Percentiles rank a stretch among this genome's conserved stretches.
Evolutionary conservation across 2,888 invertebrate species (phyloP).

Genomic region (Orchestes rusci): DNA sequence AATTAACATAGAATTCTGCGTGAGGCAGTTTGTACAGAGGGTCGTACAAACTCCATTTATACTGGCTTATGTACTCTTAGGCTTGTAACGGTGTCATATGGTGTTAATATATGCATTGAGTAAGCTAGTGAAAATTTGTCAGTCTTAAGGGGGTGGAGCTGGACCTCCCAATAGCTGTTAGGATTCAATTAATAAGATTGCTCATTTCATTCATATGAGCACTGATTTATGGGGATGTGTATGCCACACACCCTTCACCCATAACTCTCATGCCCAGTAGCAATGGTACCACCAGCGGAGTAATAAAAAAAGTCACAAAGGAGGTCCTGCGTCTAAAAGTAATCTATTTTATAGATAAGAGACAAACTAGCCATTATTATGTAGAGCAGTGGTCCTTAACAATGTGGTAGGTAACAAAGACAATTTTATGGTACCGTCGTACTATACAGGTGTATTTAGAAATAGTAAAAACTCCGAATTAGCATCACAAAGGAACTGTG

Average conservation of each 20-base stretch:
- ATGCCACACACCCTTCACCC: no score
- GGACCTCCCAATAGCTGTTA: conserved; percentile 12
- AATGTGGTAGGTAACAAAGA: conserved; percentile 25
- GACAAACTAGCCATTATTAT: conserved; percentile 25
- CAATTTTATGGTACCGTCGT: conserved; percentile 15
- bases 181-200: conserved; percentile 15
- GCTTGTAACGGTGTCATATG: conserved; percentile 43
- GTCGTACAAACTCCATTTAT: no score
- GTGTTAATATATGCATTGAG: conserved; percentile 44
- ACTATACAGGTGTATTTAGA: conserved; percentile 23
- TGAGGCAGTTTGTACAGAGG: no score
- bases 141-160: conserved; percentile 29
- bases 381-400: conserved; percentile 24
- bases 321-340: conserved; percentile 16
- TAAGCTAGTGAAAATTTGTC: conserved; percentile 38
- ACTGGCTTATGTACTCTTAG: no score
- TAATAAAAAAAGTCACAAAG: conserved; percentile 14
- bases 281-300: conserved; percentile 9
- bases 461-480: conserved; percentile 15
- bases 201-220: no score
- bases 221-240: no score
- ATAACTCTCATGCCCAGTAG: no score
- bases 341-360: conserved; percentile 19
- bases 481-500: conserved; percentile 22
- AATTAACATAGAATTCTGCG: no score